Percentiles rank a stretch among this genome's conserved stretches.
phyloP scores from a whole-genome alignment of 2,888 invertebrate genomes.

The Sarcophaga variegata region DNA sequence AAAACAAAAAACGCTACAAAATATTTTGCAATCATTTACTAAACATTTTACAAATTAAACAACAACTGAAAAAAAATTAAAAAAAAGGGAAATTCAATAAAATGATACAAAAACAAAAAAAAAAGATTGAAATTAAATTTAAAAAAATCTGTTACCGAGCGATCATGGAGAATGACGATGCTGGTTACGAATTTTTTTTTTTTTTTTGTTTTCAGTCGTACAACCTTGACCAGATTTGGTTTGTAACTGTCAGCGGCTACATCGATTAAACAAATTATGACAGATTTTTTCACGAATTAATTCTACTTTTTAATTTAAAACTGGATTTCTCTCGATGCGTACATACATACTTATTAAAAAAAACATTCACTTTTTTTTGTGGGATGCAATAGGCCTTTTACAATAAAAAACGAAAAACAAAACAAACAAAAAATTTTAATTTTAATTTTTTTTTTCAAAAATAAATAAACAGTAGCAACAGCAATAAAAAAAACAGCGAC shows the following conservation, averaged over 20 bases:
- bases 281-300: background rate
- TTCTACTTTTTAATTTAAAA: slow-evolving; percentile 2
- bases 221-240: slow-evolving; percentile 56
- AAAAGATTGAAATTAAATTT: background rate
- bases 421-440: background rate
- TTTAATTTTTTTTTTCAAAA: too few species aligned
- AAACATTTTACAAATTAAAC: background rate
- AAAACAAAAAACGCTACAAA: too few species aligned
- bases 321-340: background rate
- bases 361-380: background rate
- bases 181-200: background rate
- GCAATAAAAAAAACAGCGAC: background rate
- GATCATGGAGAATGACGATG: background rate
- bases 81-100: background rate
- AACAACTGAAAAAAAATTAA: background rate
- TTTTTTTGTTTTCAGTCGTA: background rate
- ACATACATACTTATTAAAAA: background rate
- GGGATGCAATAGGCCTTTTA: background rate
- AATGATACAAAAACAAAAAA: too few species aligned
- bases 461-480: too few species aligned
- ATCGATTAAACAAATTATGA: slow-evolving; percentile 13
- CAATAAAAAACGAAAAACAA: background rate
- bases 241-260: slow-evolving; percentile 24
- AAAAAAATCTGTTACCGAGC: background rate
- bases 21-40: background rate